phyloP scores from a whole-genome alignment of 2,888 invertebrate species.

The Lomographa bimaculata region DNA sequence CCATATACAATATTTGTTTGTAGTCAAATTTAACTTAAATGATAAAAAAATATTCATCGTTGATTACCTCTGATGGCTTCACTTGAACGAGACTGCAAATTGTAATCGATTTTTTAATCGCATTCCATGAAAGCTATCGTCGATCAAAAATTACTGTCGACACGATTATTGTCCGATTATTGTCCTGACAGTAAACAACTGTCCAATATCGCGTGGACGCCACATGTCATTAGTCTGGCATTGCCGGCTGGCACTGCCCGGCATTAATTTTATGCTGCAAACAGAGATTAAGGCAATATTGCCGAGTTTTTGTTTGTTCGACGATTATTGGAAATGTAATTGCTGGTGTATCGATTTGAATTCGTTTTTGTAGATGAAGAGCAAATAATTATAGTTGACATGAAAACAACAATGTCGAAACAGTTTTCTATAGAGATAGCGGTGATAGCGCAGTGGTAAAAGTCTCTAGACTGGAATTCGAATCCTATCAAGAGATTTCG shows the following conservation, averaged over 20 bases:
- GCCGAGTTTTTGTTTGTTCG: slow-evolving; percentile 39
- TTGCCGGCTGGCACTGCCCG: slow-evolving; percentile 42
- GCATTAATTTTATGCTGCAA: slow-evolving; percentile 54
- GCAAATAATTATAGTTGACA: too few relatives aligned
- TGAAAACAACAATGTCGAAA: too few relatives aligned
- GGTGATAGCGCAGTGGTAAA: too few relatives aligned
- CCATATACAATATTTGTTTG: too few relatives aligned
- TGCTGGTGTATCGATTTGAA: slow-evolving; percentile 13
- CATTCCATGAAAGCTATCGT: slow-evolving; percentile 20
- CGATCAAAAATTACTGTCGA: slow-evolving; percentile 9
- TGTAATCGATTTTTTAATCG: slow-evolving; percentile 11
- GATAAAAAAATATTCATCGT: too few relatives aligned
- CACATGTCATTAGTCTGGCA: slow-evolving; percentile 6
- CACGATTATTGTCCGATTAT: slow-evolving; percentile 18
- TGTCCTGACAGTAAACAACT: slow-evolving; percentile 24
- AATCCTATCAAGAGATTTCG: too few relatives aligned
- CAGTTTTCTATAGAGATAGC: too few relatives aligned
- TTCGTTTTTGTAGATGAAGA: too few relatives aligned
- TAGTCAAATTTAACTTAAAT: too few relatives aligned
- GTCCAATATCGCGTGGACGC: slow-evolving; percentile 25
- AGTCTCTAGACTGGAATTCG: too few relatives aligned
- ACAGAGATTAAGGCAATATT: slow-evolving; percentile 51
- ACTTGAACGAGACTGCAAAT: slow-evolving; percentile 10
- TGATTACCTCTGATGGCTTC: slow-evolving; percentile 3
- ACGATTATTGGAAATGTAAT: slow-evolving; percentile 50